These are phyloP conservation scores for Barnardius zonarius DNA, from an alignment of 2,113 vertebrate species.

Conservation along the genomic window DNA sequence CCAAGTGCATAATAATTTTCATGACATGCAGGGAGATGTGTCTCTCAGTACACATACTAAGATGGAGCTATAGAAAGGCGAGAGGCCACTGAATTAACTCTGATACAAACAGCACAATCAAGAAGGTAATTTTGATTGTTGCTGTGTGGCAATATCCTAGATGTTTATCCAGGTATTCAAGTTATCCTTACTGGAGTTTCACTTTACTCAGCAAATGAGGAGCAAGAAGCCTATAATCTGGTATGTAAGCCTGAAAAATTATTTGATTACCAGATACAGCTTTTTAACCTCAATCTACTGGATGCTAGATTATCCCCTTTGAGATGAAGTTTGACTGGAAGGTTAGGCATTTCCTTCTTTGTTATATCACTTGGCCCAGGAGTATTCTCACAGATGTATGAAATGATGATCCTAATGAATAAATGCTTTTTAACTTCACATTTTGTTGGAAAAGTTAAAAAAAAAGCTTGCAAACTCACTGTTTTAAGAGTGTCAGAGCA, in stretches of 20 bases:
- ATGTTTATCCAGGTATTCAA: not conserved
- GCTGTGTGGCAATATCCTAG: not conserved
- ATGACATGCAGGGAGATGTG: not conserved
- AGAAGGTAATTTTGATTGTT: not conserved
- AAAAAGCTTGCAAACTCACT: not conserved
- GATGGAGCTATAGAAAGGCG: not conserved
- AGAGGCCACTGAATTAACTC: not conserved
- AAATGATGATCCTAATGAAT: not conserved
- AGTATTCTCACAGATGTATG: not conserved
- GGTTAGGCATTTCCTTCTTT: not conserved
- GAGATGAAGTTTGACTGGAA: not conserved
- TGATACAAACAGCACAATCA: not conserved
- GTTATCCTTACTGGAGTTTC: not conserved
- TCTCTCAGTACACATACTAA: not conserved
- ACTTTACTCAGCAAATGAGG: not conserved
- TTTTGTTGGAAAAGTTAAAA: not conserved
- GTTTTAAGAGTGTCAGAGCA: not conserved
- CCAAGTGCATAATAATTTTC: not conserved
- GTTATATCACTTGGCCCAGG: not conserved
- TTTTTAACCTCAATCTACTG: not conserved
- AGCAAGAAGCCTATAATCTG: not conserved
- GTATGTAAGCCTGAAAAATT: not conserved
- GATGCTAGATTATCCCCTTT: not conserved
- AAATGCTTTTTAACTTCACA: not conserved
- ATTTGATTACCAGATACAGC: not conserved